Evolutionary conservation across 2,888 invertebrate genomes (phyloP).

Genomic region (Yponomeuta plumbellus): DNA sequence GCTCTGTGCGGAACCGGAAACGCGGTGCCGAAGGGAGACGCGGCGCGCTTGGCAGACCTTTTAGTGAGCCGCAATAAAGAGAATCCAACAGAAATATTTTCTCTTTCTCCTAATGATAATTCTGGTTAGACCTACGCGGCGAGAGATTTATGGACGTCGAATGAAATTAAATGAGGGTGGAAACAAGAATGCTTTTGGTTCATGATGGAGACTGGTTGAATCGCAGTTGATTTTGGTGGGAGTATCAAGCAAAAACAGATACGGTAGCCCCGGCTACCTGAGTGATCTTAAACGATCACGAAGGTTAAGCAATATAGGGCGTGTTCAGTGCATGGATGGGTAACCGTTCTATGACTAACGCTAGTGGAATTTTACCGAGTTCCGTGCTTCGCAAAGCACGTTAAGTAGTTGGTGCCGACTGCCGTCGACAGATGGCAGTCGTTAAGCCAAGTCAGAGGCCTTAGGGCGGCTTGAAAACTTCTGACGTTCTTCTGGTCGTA

Average conservation of each 20-base stretch:
- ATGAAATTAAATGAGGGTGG: background rate
- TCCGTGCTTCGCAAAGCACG: too few relatives aligned
- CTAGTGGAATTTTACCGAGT: too few relatives aligned
- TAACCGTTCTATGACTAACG: too few relatives aligned
- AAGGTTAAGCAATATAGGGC: too few relatives aligned
- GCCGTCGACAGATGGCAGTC: too few relatives aligned
- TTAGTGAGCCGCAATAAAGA: background rate
- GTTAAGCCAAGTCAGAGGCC: too few relatives aligned
- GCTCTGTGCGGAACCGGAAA: slow-evolving; percentile 28
- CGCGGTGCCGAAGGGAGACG: slow-evolving; percentile 24
- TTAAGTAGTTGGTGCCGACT: too few relatives aligned
- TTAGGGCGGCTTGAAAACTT: too few relatives aligned
- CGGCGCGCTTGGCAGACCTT: slow-evolving; percentile 9
- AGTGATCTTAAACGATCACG: too few relatives aligned
- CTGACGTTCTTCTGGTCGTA: too few relatives aligned
- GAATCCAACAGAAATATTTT: background rate
- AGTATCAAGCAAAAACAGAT: background rate
- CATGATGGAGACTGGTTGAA: background rate
- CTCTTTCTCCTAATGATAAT: slow-evolving; percentile 2
- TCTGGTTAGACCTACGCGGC: background rate
- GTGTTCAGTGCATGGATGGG: too few relatives aligned
- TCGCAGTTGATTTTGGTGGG: background rate
- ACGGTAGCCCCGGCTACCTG: too few relatives aligned
- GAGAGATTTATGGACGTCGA: background rate
- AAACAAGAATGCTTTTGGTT: background rate